A percentile compares a stretch with the other conserved stretches of the same genome.
phyloP scores from a whole-genome alignment of 2,888 invertebrate species.

The Trachelus troglodyta region DNA sequence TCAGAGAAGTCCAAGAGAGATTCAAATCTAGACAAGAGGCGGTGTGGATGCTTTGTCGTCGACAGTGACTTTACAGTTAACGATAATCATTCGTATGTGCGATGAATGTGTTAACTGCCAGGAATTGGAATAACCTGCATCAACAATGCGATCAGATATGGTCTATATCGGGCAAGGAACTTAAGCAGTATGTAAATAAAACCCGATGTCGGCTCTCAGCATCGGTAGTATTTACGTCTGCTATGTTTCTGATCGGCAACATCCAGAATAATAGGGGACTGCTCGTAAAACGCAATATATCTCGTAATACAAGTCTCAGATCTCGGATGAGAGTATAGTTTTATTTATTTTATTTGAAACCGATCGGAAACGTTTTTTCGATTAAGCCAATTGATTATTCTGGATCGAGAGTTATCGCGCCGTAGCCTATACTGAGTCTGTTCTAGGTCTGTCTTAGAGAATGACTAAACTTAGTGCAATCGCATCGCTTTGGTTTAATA shows the following conservation, averaged over 20 bases:
- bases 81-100: no score
- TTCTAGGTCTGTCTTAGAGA: conserved; percentile 65
- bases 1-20: background rate
- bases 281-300: conserved; percentile 26
- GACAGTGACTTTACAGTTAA: no score
- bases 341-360: conserved; percentile 48
- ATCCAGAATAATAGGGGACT: conserved; percentile 59
- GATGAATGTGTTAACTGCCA: background rate
- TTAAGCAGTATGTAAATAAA: conserved; percentile 52
- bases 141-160: conserved; percentile 51
- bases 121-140: conserved; percentile 20
- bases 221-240: conserved; percentile 50
- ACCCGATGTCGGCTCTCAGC: conserved; percentile 19
- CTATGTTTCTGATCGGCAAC: conserved; percentile 46
- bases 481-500: conserved; percentile 19
- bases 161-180: conserved; percentile 45
- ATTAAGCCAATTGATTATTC: conserved; percentile 60
- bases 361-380: conserved; percentile 36
- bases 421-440: conserved; percentile 65
- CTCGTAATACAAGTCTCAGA: conserved; percentile 5
- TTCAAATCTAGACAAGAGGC: background rate
- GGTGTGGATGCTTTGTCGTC: no score
- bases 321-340: conserved; percentile 35
- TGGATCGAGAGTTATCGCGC: conserved; percentile 53
- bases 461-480: conserved; percentile 29